Evolutionary conservation across 2,113 vertebrate genomes (phyloP), one percentile per base, ranked within the genome.

Genomic region (Thunnus maccoyii): DNA sequence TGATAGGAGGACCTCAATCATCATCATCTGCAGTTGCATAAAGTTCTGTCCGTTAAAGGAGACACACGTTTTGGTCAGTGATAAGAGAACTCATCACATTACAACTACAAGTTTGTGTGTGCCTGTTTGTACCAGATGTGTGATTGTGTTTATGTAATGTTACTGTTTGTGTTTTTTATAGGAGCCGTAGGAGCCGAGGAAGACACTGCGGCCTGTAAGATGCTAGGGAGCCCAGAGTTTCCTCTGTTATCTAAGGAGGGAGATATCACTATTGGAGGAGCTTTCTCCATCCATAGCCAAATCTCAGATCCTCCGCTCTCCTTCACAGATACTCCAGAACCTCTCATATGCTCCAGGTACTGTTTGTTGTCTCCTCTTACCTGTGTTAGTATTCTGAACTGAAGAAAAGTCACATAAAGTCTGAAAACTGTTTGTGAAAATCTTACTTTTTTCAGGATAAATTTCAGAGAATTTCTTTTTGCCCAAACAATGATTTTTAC

Each of bases 401-500:
- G 0, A 66, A 9, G 0, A 17, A 20, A 84, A 25, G 2, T 47
- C 2, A 12, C 0, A 15, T 25, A 3, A 58, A 58, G 16, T 75
- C 0, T 3, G 16, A 82, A 50, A 50, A 63, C n/a, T 4, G 9
- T 16, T 4, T 6, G 25, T 16, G n/a, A 78, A 55, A 48, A 72
- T 65, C 0, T 63, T 51, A 14, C 2, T 30, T 10, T 76, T 74
- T 78, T 73, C 66, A 95, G 95, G 63, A 76, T 95, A 20, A 91
- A 94, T 86, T 85, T 95, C 6, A 91, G 94, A 86, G 94, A 95
- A 81, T 92, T 95, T 56, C 94, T 81, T 44, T 94, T 94, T 89
- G 94, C 90, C 41, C 93, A 95, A 76, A 94, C 93, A n/a, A 94
- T 96, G 94, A 93, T 93, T 16, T 96, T 95, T 88, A 94, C 95